Percentiles rank a stretch among this genome's conserved stretches.
These are phyloP conservation scores for Erythrocercus mccallii DNA, from an alignment of 2,113 vertebrate species.

Conservation along the genomic window DNA sequence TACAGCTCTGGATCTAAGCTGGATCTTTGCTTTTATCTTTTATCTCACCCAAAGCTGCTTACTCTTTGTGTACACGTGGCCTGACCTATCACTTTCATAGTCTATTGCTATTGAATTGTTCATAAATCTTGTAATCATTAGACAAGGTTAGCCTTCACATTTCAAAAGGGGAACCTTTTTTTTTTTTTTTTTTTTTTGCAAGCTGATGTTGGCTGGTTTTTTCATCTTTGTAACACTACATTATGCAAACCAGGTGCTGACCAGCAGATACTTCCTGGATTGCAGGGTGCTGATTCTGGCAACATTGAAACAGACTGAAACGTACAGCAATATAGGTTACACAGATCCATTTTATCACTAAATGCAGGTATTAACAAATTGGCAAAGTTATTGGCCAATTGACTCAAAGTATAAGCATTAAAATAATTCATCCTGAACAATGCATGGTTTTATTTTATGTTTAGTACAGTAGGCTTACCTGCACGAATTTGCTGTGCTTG, in stretches of 20 bases:
- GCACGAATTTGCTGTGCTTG: conserved; percentile 71
- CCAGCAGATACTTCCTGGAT: not conserved
- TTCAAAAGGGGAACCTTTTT: not conserved
- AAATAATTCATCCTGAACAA: conserved; percentile 73
- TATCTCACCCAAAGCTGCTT: conserved; percentile 14
- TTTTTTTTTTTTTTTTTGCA: not conserved
- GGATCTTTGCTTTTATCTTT: not conserved
- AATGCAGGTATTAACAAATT: conserved; percentile 55
- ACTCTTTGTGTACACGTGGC: not conserved
- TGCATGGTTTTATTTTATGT: conserved; percentile 68
- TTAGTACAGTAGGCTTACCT: conserved; percentile 59
- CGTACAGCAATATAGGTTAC: not conserved
- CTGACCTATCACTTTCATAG: conserved; percentile 27
- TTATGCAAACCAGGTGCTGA: conserved; percentile 55
- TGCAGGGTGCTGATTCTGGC: not conserved
- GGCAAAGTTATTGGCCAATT: conserved; percentile 69
- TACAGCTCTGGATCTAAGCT: not conserved
- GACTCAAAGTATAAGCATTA: conserved; percentile 66
- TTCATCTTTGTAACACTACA: not conserved
- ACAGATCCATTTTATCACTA: conserved; percentile 45
- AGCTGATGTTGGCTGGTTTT: not conserved
- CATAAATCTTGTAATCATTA: conserved; percentile 43
- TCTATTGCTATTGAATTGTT: conserved; percentile 20
- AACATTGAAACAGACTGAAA: not conserved
- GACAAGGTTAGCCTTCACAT: not conserved